These are phyloP conservation scores for Cercopithecus mona DNA, from an alignment of 2,113 vertebrate species.

Conservation along the genomic window DNA sequence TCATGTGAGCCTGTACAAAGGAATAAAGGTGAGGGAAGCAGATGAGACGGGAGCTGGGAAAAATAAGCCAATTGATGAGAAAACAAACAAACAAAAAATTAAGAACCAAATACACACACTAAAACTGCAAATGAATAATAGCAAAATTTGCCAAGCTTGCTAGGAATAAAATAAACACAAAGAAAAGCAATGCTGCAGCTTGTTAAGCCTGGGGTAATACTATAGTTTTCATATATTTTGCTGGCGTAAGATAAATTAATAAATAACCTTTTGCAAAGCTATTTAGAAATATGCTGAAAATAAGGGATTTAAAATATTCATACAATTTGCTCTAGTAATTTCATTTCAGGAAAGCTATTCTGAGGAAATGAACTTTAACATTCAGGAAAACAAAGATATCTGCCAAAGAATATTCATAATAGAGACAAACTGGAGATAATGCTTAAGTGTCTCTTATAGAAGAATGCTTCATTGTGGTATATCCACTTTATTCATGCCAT, in stretches of 20 bases:
- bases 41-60: neutral
- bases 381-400: slow-evolving; percentile 32
- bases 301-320: slow-evolving; percentile 65
- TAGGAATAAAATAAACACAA: slow-evolving; percentile 36
- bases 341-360: slow-evolving; percentile 56
- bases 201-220: neutral
- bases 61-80: neutral
- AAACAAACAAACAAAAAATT: neutral
- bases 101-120: neutral
- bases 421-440: neutral
- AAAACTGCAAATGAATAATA: neutral
- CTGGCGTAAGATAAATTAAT: slow-evolving; percentile 54
- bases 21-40: neutral
- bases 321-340: slow-evolving; percentile 59
- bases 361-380: slow-evolving; percentile 27
- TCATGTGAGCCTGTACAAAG: slow-evolving; percentile 89
- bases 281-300: slow-evolving; percentile 51
- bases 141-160: neutral
- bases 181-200: slow-evolving; percentile 37
- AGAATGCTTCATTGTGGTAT: neutral
- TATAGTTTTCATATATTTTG: slow-evolving; percentile 47
- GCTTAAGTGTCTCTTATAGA: too few relatives aligned
- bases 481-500: neutral
- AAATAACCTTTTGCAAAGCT: slow-evolving; percentile 13
- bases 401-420: neutral